Evolutionary conservation across 2,888 invertebrate genomes (phyloP).

Genomic region (Andrena hattorfiana): DNA sequence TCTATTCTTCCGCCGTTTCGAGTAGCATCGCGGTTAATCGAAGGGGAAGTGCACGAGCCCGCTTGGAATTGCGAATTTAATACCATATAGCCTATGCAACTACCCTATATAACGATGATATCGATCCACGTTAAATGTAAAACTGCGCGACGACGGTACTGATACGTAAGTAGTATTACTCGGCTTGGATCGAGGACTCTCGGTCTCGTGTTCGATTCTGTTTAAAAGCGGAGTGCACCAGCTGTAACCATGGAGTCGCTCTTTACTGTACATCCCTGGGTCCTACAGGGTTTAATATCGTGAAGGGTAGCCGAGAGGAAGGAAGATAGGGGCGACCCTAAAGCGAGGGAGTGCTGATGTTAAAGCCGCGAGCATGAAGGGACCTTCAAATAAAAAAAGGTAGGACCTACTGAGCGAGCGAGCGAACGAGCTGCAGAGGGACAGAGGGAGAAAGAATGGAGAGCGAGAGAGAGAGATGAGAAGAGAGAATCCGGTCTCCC

Average conservation of each 20-base stretch:
- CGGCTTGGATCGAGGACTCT: background rate
- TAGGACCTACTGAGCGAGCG: slow-evolving; percentile 63
- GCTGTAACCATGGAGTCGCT: slow-evolving; percentile 8
- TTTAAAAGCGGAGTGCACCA: slow-evolving; percentile 15
- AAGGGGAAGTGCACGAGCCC: slow-evolving; percentile 8
- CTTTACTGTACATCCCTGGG: slow-evolving; percentile 71
- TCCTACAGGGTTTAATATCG: slow-evolving; percentile 75
- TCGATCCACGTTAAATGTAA: slow-evolving; percentile 46
- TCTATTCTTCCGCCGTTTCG: background rate
- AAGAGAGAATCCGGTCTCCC: slow-evolving; percentile 53
- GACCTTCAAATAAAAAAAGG: slow-evolving; percentile 77
- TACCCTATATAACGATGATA: slow-evolving; percentile 31
- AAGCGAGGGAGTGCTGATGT: slow-evolving; percentile 75
- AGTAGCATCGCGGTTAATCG: background rate
- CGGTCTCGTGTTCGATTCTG: background rate
- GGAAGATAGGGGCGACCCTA: slow-evolving; percentile 76
- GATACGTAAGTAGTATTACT: slow-evolving; percentile 14
- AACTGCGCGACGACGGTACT: slow-evolving; percentile 19
- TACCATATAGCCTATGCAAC: slow-evolving; percentile 20
- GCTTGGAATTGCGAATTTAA: slow-evolving; percentile 36
- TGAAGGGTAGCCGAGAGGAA: slow-evolving; percentile 71
- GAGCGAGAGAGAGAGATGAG: slow-evolving; percentile 21
- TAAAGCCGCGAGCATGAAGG: slow-evolving; percentile 73
- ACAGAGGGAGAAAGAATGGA: slow-evolving; percentile 11
- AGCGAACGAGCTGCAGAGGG: slow-evolving; percentile 26